Base-by-base conservation (phyloP, 1,140 invertebrate species). In the Homalodisca vitripennis region DNA sequence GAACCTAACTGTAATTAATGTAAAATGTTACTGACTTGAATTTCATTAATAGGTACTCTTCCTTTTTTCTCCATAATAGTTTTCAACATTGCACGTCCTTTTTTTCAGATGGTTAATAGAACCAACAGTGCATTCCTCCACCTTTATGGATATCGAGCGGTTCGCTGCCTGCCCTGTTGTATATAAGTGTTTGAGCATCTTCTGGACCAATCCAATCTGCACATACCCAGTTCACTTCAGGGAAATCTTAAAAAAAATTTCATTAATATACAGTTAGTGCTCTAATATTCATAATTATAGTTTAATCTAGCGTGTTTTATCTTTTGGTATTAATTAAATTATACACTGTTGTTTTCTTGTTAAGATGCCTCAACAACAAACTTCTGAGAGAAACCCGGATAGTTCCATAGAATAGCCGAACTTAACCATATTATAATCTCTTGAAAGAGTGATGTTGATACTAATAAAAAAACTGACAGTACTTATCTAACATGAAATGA, bases 161-260 rank as follows among this genome's bases (percentile, higher is more conserved):
- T 99, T 71, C n/a, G n/a, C 98, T 83, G 24, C 98, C 98, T n/a
- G 90, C 97, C 75, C 98, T 84, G 79, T n/a, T 99, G 98, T 75
- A 99, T 97, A 75, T 99, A 99, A 1, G 95, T 94, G 68, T 92
- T 93, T n/a, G n/a, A 1, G 90, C 89, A 85, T 97, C 92, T 83
- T 98, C 95, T 2, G 98, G 97, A 82, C 97, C 99, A 80, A 99
- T 98, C 77, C 95, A 83, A 79, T 99, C 98, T 47, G 99, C 83
- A n/a, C n/a, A n/a, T 12, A 99, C 97, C 97, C 98, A 99, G 82
- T 99, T 90, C 0, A 99, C 92, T 67, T 85, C 84, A 17, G 96
- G 95, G 81, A 99, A 98, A 84, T 99, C 98, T 81, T 10, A 41
- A 41, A n/a, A n/a, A n/a, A n/a, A n/a, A 6, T 17, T 10, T 41